A percentile compares a stretch with the other conserved stretches of the same genome.
Evolutionary conservation across 2,113 vertebrate genomes (phyloP).

Genomic region (Microcebus tavaratra): DNA sequence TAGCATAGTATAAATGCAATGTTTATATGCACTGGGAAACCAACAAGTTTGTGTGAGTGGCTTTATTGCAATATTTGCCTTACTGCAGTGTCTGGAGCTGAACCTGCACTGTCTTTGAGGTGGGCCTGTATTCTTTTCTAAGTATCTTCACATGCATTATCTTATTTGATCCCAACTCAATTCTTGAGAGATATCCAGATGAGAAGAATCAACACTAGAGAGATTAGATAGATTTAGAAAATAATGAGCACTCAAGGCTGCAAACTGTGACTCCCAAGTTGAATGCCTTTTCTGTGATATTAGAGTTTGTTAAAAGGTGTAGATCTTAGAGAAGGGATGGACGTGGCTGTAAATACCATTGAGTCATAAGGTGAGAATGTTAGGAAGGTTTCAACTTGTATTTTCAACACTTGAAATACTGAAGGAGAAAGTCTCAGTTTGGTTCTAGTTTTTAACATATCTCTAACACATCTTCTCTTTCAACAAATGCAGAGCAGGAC

Average conservation of each 20-base stretch:
- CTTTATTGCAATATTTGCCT: not conserved
- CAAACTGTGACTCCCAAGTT: not conserved
- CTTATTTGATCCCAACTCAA: not conserved
- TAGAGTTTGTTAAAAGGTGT: not conserved
- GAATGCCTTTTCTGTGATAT: not conserved
- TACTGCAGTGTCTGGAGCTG: not conserved
- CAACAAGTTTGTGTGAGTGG: not conserved
- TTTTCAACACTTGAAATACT: not conserved
- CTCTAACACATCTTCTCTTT: not conserved
- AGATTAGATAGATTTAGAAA: not conserved
- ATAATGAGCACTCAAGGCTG: not conserved
- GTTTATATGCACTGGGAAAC: not conserved
- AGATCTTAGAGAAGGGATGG: not conserved
- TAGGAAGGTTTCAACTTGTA: not conserved
- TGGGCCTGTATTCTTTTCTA: not conserved
- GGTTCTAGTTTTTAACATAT: not conserved
- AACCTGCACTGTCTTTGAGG: not conserved
- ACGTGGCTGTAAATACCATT: not conserved
- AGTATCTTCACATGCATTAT: not conserved
- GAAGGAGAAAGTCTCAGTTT: not conserved
- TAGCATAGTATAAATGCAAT: not conserved
- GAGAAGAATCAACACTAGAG: not conserved
- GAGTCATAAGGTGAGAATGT: not conserved
- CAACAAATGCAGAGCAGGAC: not conserved
- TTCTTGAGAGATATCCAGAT: not conserved